These are phyloP conservation scores for Andrena chrysosceles DNA, from an alignment of 2,888 invertebrate species.

Conservation along the genomic window DNA sequence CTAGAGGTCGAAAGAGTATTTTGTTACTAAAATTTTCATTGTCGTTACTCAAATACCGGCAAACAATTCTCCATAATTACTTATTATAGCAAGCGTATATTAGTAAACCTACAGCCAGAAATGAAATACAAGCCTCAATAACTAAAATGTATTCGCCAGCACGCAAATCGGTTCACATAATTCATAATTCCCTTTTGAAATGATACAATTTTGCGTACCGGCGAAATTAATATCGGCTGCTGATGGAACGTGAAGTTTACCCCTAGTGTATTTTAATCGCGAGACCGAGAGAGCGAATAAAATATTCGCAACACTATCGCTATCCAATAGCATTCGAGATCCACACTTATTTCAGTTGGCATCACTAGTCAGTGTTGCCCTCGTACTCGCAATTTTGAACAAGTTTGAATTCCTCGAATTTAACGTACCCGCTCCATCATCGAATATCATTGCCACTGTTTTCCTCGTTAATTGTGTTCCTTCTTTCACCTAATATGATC, in stretches of 20 bases:
- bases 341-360: constrained; percentile 27
- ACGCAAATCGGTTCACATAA: neutral
- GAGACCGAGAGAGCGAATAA: neutral
- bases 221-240: neutral
- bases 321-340: constrained; percentile 23
- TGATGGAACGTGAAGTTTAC: constrained; percentile 1
- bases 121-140: neutral
- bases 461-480: constrained; percentile 28
- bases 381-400: constrained; percentile 33
- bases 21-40: too few species aligned
- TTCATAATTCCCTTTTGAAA: neutral
- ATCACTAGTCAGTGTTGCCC: constrained; percentile 23
- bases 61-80: too few species aligned
- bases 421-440: constrained; percentile 60
- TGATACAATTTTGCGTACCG: neutral
- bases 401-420: constrained; percentile 54
- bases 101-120: too few species aligned
- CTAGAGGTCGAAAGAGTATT: too few species aligned
- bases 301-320: neutral
- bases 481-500: constrained; percentile 32
- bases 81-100: too few species aligned
- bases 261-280: neutral
- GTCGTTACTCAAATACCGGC: too few species aligned
- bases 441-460: constrained; percentile 34
- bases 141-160: neutral